phyloP scores from a whole-genome alignment of 2,797 vertebrate genomes.

The Pachyuromys duprasi region DNA sequence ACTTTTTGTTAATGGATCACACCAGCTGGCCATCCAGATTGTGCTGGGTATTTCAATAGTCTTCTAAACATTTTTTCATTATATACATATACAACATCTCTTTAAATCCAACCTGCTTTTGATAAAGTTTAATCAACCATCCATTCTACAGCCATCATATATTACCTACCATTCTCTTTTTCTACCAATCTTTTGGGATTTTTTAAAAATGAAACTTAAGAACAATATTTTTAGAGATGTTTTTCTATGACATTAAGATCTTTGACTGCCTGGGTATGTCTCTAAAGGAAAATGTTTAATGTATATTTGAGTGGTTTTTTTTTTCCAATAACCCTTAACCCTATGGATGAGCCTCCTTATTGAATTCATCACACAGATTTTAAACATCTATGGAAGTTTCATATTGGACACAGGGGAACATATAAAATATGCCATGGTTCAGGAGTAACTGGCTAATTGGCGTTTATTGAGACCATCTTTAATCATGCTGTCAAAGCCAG shows the following conservation, averaged over 20 bases:
- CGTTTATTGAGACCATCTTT: not conserved
- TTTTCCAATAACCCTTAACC: not conserved
- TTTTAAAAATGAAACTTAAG: not conserved
- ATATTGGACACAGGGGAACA: not conserved
- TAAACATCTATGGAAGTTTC: not conserved
- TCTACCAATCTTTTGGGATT: conserved; percentile 23
- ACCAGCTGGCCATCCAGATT: not conserved
- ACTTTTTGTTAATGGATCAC: not conserved
- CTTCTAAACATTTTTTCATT: not conserved
- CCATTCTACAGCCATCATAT: conserved; percentile 24
- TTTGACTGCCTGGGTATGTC: conserved; percentile 27
- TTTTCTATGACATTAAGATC: conserved; percentile 60
- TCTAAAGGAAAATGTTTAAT: conserved; percentile 36
- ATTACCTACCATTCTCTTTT: conserved; percentile 63
- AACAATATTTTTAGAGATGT: conserved; percentile 31
- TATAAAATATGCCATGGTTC: not conserved
- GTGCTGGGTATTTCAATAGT: not conserved
- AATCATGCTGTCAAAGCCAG: not conserved
- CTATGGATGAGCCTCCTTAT: not conserved
- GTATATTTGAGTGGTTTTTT: conserved; percentile 25
- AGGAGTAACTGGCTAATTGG: not conserved
- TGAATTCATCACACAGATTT: not conserved
- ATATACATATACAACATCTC: not conserved
- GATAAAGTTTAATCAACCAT: conserved; percentile 49
- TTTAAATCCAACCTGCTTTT: conserved; percentile 66